Evolutionary conservation across 2,113 vertebrate species (phyloP).

Genomic region (Anoplopoma fimbria): DNA sequence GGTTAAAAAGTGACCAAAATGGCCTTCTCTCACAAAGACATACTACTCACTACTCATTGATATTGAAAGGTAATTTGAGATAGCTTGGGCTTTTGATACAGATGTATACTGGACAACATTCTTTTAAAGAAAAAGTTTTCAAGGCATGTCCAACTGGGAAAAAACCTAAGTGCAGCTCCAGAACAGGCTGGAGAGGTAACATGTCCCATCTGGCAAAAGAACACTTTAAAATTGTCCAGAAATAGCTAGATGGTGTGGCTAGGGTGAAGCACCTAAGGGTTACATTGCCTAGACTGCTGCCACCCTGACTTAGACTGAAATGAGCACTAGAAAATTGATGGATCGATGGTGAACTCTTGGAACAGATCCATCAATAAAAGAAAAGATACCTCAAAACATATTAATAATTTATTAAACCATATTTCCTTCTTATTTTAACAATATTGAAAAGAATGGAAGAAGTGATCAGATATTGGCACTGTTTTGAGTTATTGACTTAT

Average conservation of each 20-base stretch:
- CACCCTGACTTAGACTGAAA: not conserved
- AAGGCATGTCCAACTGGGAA: not conserved
- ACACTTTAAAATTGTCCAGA: not conserved
- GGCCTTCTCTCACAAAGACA: no score
- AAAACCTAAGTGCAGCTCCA: not conserved
- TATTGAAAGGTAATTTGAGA: not conserved
- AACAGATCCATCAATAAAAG: not conserved
- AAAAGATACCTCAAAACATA: not conserved
- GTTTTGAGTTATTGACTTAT: no score
- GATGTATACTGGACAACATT: not conserved
- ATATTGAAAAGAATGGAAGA: not conserved
- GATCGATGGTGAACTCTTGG: no score
- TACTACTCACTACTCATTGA: not conserved
- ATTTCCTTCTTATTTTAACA: not conserved
- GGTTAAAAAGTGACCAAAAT: not conserved
- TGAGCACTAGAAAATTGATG: not conserved
- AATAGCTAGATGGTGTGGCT: not conserved
- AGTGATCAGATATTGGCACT: not conserved
- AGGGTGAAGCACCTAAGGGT: not conserved
- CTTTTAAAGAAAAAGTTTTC: not conserved
- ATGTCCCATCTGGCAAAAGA: not conserved
- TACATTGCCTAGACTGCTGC: not conserved
- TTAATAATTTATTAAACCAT: not conserved
- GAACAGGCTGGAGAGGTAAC: not conserved
- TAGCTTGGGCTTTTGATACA: not conserved